Conservation (phyloP, 2,888 invertebrate species). For the Agrochola lota region DNA sequence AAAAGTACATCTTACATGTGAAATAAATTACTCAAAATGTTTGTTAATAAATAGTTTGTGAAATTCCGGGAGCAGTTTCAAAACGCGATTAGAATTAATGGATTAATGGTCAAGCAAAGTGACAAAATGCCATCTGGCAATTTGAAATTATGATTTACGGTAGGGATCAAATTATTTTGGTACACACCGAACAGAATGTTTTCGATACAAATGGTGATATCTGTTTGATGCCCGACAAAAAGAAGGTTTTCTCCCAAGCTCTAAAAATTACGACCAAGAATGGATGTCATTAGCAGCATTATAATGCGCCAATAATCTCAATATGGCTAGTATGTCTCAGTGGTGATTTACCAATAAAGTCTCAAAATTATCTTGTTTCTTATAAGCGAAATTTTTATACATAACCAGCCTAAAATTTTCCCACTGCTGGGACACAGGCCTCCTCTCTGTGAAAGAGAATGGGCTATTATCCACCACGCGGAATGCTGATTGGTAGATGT, state of each 20-base stretch:
- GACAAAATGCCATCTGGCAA: too few species aligned
- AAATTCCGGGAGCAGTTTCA: not conserved
- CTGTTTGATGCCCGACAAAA: not conserved
- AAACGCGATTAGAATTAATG: not conserved
- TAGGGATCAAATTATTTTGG: not conserved
- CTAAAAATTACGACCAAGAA: not conserved
- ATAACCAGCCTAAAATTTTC: too few species aligned
- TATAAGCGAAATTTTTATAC: not conserved
- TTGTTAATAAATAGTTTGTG: not conserved
- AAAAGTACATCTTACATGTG: not conserved
- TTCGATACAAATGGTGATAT: not conserved
- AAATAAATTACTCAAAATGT: conserved; percentile 8
- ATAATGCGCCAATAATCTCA: too few species aligned
- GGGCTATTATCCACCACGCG: too few species aligned
- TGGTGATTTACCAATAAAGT: not conserved
- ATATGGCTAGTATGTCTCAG: not conserved
- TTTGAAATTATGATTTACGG: not conserved
- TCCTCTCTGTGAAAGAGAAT: too few species aligned
- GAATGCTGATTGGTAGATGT: too few species aligned
- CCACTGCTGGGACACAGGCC: too few species aligned
- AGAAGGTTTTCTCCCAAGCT: too few species aligned
- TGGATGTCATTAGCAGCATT: not conserved
- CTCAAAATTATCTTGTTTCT: not conserved
- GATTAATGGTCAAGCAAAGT: not conserved
- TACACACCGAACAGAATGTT: not conserved